Conservation (phyloP, 2,113 vertebrate genomes). For the Puffinus mauretanicus region DNA sequence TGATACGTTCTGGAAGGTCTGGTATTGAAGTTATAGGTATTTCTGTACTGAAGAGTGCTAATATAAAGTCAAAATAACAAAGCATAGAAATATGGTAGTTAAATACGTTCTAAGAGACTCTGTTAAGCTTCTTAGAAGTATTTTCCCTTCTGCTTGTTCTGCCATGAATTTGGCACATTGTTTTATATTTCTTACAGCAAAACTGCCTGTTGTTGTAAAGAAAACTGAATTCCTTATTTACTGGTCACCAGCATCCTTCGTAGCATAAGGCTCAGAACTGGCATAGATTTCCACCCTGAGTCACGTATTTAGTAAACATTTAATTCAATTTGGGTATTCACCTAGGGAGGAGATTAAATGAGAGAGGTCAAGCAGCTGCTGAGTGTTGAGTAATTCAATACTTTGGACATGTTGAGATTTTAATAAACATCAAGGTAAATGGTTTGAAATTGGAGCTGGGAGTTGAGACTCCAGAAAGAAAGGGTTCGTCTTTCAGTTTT, state of each 20-base stretch:
- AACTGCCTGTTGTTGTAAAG: not conserved
- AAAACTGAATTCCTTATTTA: not conserved
- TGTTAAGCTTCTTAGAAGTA: not conserved
- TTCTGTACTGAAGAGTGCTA: not conserved
- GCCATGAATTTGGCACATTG: not conserved
- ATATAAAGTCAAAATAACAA: not conserved
- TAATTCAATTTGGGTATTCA: slow-evolving; percentile 63
- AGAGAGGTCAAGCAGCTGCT: slow-evolving; percentile 71
- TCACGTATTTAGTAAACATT: slow-evolving; percentile 61
- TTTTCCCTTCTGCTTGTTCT: not conserved
- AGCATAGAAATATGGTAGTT: not conserved
- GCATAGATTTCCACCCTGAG: not conserved
- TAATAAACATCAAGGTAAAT: slow-evolving; percentile 70
- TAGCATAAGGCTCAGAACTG: not conserved
- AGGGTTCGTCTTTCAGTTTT: slow-evolving; percentile 58
- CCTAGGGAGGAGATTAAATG: slow-evolving; percentile 40
- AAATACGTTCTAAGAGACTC: not conserved
- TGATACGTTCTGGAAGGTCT: not conserved
- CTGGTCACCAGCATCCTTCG: not conserved
- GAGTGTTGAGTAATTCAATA: slow-evolving; percentile 69
- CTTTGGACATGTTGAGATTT: slow-evolving; percentile 52
- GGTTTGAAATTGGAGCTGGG: slow-evolving; percentile 73
- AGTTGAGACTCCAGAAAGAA: slow-evolving; percentile 43
- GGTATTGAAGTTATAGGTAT: not conserved
- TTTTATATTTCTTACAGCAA: not conserved